Percentiles rank a stretch among this genome's conserved stretches.
Conservation (phyloP, 2,113 vertebrate genomes). For the Corydoras maculifer region DNA sequence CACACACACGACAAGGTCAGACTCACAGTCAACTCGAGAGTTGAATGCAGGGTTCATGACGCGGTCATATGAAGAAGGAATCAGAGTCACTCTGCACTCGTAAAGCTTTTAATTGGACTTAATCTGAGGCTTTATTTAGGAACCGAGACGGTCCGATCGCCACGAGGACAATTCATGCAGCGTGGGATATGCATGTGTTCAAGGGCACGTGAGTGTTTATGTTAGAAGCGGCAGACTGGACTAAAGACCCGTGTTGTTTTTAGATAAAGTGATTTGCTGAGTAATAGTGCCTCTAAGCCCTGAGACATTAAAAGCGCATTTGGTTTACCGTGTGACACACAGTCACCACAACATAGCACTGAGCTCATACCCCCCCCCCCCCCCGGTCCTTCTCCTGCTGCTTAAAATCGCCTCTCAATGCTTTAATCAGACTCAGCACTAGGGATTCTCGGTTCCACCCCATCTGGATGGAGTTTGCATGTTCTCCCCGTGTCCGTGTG, state of each 20-base stretch:
- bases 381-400: not conserved
- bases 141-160: not conserved
- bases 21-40: no score
- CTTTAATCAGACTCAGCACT: not conserved
- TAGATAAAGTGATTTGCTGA: slow-evolving; percentile 44
- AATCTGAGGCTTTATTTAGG: not conserved
- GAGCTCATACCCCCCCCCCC: slow-evolving; percentile 17
- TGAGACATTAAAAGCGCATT: slow-evolving; percentile 30
- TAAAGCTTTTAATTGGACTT: not conserved
- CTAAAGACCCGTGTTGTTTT: slow-evolving; percentile 43
- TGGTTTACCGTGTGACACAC: slow-evolving; percentile 17
- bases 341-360: slow-evolving; percentile 23
- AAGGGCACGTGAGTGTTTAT: slow-evolving; percentile 41
- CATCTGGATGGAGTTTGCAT: no score
- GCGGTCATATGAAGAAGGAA: not conserved
- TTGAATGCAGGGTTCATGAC: not conserved
- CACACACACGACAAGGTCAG: no score
- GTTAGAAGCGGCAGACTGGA: slow-evolving; percentile 29
- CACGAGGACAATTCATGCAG: not conserved
- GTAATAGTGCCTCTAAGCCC: slow-evolving; percentile 39
- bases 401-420: not conserved
- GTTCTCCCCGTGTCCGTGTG: no score
- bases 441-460: no score
- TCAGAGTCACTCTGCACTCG: not conserved
- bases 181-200: slow-evolving; percentile 12